Evolutionary conservation across 1,140 invertebrate genomes (phyloP).

Genomic region (Drosophila insularis): DNA sequence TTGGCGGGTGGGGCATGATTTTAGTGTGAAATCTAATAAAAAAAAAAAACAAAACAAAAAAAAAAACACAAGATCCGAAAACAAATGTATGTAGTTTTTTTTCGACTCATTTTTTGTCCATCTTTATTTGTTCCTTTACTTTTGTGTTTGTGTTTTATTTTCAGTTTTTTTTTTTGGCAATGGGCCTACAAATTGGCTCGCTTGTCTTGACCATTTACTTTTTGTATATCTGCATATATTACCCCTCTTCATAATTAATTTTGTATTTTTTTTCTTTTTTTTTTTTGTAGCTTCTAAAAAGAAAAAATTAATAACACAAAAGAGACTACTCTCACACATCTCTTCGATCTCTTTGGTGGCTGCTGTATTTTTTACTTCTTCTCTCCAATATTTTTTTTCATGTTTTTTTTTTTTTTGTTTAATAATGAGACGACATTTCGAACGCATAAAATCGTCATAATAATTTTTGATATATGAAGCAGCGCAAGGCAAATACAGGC

Average conservation of each 20-base stretch:
- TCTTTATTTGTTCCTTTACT: constrained; percentile 7
- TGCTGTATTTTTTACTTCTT: constrained; percentile 42
- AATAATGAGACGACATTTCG: constrained; percentile 83
- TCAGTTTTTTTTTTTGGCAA: constrained; percentile 58
- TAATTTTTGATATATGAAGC: constrained; percentile 83
- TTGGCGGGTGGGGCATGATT: background rate
- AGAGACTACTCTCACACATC: constrained; percentile 15
- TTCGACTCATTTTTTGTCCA: constrained; percentile 1
- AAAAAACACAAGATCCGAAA: background rate
- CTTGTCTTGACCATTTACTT: constrained; percentile 49
- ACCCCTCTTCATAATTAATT: constrained; percentile 68
- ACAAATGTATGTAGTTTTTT: background rate
- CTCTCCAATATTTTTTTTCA: constrained; percentile 41
- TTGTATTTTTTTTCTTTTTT: constrained; percentile 40
- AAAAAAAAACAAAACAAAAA: background rate
- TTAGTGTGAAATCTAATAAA: constrained; percentile 25
- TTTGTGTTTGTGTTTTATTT: constrained; percentile 24
- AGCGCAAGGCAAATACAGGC: constrained; percentile 66
- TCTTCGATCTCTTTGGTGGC: constrained; percentile 15
- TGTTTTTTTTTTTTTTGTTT: constrained; percentile 69
- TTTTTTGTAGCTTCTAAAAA: constrained; percentile 5
- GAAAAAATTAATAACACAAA: constrained; percentile 19
- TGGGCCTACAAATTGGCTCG: constrained; percentile 73
- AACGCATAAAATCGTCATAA: constrained; percentile 83
- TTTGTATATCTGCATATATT: constrained; percentile 42